Conservation (phyloP, 2,113 vertebrate species). For the Rhynchopsitta pachyrhyncha region DNA sequence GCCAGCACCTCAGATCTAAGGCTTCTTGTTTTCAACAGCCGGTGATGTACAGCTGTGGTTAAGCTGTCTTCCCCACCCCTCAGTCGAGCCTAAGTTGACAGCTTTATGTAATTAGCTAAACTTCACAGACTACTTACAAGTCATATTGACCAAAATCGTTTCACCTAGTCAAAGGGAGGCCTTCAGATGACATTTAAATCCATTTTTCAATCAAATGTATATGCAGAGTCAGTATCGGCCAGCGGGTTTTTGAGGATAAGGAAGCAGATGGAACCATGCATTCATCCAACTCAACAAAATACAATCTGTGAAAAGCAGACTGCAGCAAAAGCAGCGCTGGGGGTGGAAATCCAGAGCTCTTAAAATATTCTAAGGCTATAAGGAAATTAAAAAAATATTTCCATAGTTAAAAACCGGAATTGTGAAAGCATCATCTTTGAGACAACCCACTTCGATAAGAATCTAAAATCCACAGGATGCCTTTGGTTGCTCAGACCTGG, state of each 20-base stretch:
- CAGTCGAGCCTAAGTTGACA: background rate
- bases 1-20: background rate
- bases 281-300: background rate
- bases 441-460: background rate
- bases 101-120: background rate
- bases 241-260: background rate
- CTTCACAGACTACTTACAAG: background rate
- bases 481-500: background rate
- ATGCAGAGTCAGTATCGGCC: background rate
- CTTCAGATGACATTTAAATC: background rate
- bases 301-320: background rate
- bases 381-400: background rate
- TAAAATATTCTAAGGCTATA: background rate
- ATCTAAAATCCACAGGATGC: background rate
- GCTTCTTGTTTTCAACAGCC: background rate
- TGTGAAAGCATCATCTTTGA: background rate
- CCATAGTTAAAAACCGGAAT: background rate
- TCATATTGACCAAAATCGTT: background rate
- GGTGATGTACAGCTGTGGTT: background rate
- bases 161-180: background rate
- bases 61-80: background rate
- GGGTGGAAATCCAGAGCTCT: conserved; percentile 39
- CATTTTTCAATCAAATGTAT: background rate
- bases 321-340: background rate
- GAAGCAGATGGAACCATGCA: conserved; percentile 19